phyloP scores from a whole-genome alignment of 2,797 vertebrate species.

The Orientallactaga sibirica region DNA sequence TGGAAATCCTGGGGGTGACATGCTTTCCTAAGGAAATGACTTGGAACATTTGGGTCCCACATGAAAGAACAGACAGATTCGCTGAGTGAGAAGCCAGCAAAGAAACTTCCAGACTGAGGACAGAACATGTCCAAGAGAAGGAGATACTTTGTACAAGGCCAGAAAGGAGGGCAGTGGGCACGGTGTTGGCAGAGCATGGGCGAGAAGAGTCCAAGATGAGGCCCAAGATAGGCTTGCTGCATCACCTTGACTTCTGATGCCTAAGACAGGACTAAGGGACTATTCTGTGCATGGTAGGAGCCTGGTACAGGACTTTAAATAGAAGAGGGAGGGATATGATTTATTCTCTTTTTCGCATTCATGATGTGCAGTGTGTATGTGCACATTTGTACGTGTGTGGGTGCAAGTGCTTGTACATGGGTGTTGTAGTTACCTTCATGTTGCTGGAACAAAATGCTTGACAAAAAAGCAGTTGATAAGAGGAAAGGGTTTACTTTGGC shows the following conservation, averaged over 20 bases:
- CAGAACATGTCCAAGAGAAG: neutral
- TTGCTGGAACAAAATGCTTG: no score
- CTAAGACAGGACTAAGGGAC: neutral
- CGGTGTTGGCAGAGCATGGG: neutral
- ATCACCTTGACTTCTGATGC: neutral
- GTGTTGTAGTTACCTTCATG: no score
- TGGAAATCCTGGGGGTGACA: neutral
- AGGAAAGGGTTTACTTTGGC: no score
- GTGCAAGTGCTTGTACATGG: no score
- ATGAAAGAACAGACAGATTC: neutral
- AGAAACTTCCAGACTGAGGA: neutral
- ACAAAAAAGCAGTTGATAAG: no score
- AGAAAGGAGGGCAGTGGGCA: neutral
- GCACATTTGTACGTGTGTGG: no score
- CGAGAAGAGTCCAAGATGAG: neutral
- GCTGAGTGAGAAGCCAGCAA: neutral
- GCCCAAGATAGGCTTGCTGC: neutral
- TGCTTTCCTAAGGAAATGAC: neutral
- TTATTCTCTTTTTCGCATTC: no score
- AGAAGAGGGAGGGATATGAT: neutral
- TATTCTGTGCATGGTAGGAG: neutral
- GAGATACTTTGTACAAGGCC: neutral
- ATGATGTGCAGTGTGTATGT: no score
- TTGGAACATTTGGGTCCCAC: neutral
- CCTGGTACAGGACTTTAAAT: neutral